Base-by-base conservation (phyloP, 2,888 invertebrate genomes). In the Blastobasis adustella region DNA sequence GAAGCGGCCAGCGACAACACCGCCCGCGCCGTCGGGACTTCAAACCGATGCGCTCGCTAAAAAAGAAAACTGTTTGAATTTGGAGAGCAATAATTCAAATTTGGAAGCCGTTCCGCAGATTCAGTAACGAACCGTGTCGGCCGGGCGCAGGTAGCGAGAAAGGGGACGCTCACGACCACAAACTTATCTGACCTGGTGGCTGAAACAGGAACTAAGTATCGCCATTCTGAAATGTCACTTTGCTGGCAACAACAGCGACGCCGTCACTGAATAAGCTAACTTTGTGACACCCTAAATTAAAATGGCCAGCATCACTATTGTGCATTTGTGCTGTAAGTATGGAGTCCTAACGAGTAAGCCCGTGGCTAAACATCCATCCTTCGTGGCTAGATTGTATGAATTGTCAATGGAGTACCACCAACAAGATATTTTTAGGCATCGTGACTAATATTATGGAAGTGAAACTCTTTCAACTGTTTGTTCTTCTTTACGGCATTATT, bases 61-160 rank as follows among this genome's bases (percentile, higher is more conserved):
- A 50, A 54, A 47, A 23, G 42, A 39, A 51, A 52, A 52, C 37
- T 40, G 42, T 51, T 40, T 44, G 61, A 63, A 65, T 64, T 57
- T 59, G 53, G 53, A 50, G 49, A 59, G 66, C 57, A 70, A 77
- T 84, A 83, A 79, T 74, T 84, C 82, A 82, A 80, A 82, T 78
- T 78, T 75, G 76, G 82, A 76, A 75, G 70, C 69, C 67, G 66
- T 64, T 69, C 69, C 71, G 75, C 76, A 83, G 83, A 82, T 84
- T 65, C 65, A 71, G 71, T 85, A 84, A 84, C 82, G 83, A 85
- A 84, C 69, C 80, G 79, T 79, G 64, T 62, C 75, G 66, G 51
- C 49, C 52, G 55, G 60, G 54, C 53, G 66, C 70, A 71, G 67
- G 71, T 70, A 71, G 73, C 67, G 58, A 54, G 55, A 54, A 54